Base-by-base conservation (phyloP, 2,113 vertebrate species). In the Spermophilus dauricus region DNA sequence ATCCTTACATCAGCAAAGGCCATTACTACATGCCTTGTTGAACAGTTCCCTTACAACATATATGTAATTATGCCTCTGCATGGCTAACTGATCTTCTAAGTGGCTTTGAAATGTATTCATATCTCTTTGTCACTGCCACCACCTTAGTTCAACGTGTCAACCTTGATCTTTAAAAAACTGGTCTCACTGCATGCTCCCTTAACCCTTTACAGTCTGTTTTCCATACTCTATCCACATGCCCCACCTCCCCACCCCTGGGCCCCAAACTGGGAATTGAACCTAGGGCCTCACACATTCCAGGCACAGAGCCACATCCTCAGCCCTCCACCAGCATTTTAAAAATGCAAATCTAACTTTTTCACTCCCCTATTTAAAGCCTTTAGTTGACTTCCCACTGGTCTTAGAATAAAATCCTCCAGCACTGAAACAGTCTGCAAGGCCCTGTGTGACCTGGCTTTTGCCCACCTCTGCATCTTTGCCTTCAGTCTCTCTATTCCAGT, bases 311-410 rank as follows among this genome's bases (percentile, higher is more conserved):
- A 58, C 56, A 58, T 8, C 56, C 20, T 58, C 56, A 58, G 56
- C 56, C 56, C 56, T 58, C 56, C 32, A 30, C 51, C 51, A 89
- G 75, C 53, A 89, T 45, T 93, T 90, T 82, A 1, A 12, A 91
- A 95, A 88, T 75, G 24, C 80, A 96, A 91, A 86, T 89, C 48
- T 80, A 88, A 94, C 91, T 67, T 73, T 86, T 80, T 85, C 75
- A 65, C 67, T 75, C n/a, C 7, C 28, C 39, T 51, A 10, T 24
- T 77, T 63, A 83, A 95, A 86, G 39, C 42, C 51, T 89, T 37
- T 84, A 56, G 77, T 67, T 93, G 87, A 63, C 86, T 95, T 82
- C 82, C 26, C 18, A 26, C n/a, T 73, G 83, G 42, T 76, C 82
- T 91, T 32, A 82, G 39, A 95, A 77, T 82, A 93, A 56, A 96